These are phyloP conservation scores for Gryllus longicercus DNA, from an alignment of 2,888 invertebrate species.

Conservation along the genomic window DNA sequence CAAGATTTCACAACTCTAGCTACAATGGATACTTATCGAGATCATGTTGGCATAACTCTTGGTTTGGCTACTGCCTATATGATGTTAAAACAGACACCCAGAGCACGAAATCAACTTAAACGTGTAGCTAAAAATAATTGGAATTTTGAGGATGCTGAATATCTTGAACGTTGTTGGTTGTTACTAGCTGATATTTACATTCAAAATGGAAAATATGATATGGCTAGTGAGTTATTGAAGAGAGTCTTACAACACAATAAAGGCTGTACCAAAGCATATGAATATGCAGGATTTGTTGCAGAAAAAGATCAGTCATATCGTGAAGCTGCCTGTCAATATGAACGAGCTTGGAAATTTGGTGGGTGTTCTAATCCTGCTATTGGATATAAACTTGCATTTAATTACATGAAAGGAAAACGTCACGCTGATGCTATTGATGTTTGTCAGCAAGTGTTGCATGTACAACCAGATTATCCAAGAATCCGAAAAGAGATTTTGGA, in stretches of 20 bases:
- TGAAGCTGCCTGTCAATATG: slow-evolving; percentile 78
- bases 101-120: slow-evolving; percentile 90
- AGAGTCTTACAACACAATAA: slow-evolving; percentile 78
- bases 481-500: slow-evolving; percentile 91
- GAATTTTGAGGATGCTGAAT: slow-evolving; percentile 95
- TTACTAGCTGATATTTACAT: slow-evolving; percentile 87
- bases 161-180: slow-evolving; percentile 92
- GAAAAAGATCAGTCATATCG: slow-evolving; percentile 91
- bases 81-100: slow-evolving; percentile 82
- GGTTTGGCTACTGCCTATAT: slow-evolving; percentile 83
- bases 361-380: slow-evolving; percentile 78
- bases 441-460: slow-evolving; percentile 75
- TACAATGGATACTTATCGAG: slow-evolving; percentile 64
- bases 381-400: slow-evolving; percentile 90
- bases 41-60: slow-evolving; percentile 80
- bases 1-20: slow-evolving; percentile 71
- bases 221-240: slow-evolving; percentile 77
- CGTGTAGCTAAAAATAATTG: slow-evolving; percentile 78
- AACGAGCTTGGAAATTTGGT: slow-evolving; percentile 80
- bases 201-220: slow-evolving; percentile 75
- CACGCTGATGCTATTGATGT: slow-evolving; percentile 90
- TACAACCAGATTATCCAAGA: slow-evolving; percentile 84
- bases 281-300: slow-evolving; percentile 77
- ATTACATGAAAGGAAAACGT: slow-evolving; percentile 81
- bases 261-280: slow-evolving; percentile 86